These are phyloP conservation scores for Troides helena DNA, from an alignment of 2,888 invertebrate genomes.

Conservation along the genomic window DNA sequence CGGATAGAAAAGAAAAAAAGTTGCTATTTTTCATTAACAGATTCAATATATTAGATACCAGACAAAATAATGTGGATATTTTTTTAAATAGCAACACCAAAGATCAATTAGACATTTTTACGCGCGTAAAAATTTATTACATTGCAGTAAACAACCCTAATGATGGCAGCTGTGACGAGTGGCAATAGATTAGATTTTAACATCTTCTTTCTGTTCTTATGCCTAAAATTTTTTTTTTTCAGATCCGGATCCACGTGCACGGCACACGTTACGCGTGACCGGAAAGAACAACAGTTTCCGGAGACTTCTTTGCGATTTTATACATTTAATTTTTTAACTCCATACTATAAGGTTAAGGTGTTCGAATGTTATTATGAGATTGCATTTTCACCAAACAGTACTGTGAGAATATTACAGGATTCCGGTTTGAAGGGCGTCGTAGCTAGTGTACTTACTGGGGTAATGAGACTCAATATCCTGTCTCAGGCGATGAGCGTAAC, in stretches of 20 bases:
- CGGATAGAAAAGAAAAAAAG: too few relatives aligned
- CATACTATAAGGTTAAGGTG: background rate
- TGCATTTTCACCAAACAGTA: too few relatives aligned
- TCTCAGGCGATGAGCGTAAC: too few relatives aligned
- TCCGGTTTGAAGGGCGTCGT: too few relatives aligned
- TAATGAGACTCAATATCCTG: too few relatives aligned
- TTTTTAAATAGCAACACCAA: background rate
- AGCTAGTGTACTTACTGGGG: too few relatives aligned
- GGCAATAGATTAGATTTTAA: constrained; percentile 38
- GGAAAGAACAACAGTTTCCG: constrained; percentile 45
- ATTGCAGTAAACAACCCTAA: constrained; percentile 22
- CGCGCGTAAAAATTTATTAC: background rate
- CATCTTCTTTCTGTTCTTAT: constrained; percentile 36
- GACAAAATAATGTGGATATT: background rate
- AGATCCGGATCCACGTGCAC: constrained; percentile 66
- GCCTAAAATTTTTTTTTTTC: constrained; percentile 40
- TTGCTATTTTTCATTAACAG: too few relatives aligned
- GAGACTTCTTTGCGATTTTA: constrained; percentile 40
- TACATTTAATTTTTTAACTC: background rate
- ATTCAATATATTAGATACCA: too few relatives aligned
- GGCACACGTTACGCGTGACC: constrained; percentile 59
- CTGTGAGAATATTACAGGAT: too few relatives aligned
- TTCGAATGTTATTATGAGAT: too few relatives aligned
- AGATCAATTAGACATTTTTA: background rate
- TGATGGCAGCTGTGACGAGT: constrained; percentile 36